Conservation (phyloP, 1,140 invertebrate species). For the Bombus difficillimus region DNA sequence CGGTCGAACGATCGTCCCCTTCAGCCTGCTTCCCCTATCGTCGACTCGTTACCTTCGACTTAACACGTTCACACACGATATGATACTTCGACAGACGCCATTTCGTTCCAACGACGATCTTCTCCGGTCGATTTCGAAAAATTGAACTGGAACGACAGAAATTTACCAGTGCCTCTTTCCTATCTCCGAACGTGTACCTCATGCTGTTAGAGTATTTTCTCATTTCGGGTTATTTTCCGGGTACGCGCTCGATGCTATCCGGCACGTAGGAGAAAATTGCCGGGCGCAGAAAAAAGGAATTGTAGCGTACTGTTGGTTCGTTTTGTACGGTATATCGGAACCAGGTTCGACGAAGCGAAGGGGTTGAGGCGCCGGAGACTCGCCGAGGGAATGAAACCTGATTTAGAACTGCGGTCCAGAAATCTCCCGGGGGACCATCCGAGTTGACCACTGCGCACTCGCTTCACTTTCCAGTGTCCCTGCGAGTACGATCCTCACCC, state of each 20-base stretch:
- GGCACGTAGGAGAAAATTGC: conserved; percentile 66
- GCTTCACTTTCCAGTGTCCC: conserved; percentile 78
- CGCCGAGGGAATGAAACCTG: conserved; percentile 79
- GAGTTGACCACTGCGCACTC: conserved; percentile 78
- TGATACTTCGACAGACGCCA: conserved; percentile 34
- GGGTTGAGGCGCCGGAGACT: conserved; percentile 73
- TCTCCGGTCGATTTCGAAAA: conserved; percentile 55
- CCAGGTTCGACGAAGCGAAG: conserved; percentile 45
- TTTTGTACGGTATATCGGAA: conserved; percentile 64
- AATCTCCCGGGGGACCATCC: conserved; percentile 78
- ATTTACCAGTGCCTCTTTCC: not conserved
- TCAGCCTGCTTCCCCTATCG: conserved; percentile 49
- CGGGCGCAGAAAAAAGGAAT: conserved; percentile 54
- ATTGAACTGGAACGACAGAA: conserved; percentile 31
- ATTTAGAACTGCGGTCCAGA: conserved; percentile 82
- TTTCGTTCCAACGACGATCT: conserved; percentile 23
- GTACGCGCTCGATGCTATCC: conserved; percentile 41
- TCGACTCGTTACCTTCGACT: conserved; percentile 64
- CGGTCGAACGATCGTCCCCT: conserved; percentile 64
- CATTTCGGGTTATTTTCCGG: conserved; percentile 55
- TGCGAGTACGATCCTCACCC: conserved; percentile 74
- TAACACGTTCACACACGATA: conserved; percentile 62
- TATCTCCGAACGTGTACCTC: conserved; percentile 21
- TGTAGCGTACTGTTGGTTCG: conserved; percentile 50
- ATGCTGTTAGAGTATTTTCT: conserved; percentile 59